Evolutionary conservation across 64 coral and sea anemone species (phyloP).

Genomic region (Pocillopora verrucosa): DNA sequence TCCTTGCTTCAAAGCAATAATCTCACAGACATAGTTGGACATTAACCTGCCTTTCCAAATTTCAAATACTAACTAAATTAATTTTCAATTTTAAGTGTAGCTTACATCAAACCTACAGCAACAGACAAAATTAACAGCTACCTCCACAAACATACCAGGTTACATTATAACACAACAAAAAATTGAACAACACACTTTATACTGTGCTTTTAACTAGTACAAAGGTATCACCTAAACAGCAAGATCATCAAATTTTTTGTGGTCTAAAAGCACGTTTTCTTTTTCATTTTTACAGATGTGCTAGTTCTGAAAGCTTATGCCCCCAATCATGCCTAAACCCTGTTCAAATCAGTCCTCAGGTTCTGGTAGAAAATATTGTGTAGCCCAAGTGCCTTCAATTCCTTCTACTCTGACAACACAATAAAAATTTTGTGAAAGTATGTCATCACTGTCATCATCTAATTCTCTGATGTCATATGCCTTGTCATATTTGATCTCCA

Average conservation of each 20-base stretch:
- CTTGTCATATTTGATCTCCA: constrained; percentile 94
- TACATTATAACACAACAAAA: neutral
- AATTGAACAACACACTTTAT: neutral
- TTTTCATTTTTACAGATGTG: neutral
- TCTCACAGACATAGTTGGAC: neutral
- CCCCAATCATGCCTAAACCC: neutral
- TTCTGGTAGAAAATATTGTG: constrained; percentile 86
- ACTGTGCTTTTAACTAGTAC: neutral
- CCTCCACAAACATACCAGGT: too few species aligned
- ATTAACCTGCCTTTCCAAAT: neutral
- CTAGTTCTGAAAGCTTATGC: neutral
- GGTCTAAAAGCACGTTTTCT: neutral
- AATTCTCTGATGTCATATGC: constrained; percentile 74
- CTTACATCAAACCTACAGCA: neutral
- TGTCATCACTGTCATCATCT: constrained; percentile 53
- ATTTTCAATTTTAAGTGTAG: neutral
- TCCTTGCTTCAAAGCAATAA: neutral
- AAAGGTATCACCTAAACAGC: neutral
- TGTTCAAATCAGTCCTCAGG: constrained; percentile 50
- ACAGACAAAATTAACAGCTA: neutral
- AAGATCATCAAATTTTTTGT: neutral
- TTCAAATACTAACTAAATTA: constrained; percentile 3
- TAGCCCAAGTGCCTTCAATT: constrained; percentile 72
- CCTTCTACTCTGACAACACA: constrained; percentile 83
- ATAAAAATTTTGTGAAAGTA: constrained; percentile 68